Conservation (phyloP, 2,113 vertebrate genomes). For the Oreotragus oreotragus region DNA sequence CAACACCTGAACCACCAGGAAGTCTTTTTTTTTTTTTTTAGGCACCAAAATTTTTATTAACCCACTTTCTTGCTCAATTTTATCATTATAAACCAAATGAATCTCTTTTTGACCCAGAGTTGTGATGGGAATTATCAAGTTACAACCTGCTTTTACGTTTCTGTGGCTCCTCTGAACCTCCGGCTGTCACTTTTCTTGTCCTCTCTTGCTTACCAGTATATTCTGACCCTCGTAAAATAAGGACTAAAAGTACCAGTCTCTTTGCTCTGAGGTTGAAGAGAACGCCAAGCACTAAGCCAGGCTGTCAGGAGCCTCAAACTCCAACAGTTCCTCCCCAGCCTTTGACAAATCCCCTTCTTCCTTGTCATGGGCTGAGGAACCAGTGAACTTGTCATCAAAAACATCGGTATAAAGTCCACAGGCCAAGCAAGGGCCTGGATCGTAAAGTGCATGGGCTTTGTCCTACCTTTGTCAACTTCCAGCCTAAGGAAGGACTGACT, state of each 20-base stretch:
- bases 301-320: neutral
- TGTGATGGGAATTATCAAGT: neutral
- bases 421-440: neutral
- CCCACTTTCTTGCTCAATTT: neutral
- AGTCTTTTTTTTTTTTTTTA: neutral
- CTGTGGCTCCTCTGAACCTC: neutral
- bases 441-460: neutral
- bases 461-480: neutral
- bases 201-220: neutral
- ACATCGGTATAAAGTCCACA: neutral
- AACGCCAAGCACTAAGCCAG: neutral
- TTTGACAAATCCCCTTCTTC: neutral
- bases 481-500: neutral
- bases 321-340: neutral
- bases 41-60: neutral
- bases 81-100: neutral
- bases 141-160: neutral
- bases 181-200: neutral
- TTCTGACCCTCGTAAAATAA: neutral
- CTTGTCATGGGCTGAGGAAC: neutral
- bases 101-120: neutral
- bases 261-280: neutral
- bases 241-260: neutral
- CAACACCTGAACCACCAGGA: neutral
- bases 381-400: neutral